Evolutionary conservation across 1,140 invertebrate species (phyloP).

Genomic region (Pissodes strobi): DNA sequence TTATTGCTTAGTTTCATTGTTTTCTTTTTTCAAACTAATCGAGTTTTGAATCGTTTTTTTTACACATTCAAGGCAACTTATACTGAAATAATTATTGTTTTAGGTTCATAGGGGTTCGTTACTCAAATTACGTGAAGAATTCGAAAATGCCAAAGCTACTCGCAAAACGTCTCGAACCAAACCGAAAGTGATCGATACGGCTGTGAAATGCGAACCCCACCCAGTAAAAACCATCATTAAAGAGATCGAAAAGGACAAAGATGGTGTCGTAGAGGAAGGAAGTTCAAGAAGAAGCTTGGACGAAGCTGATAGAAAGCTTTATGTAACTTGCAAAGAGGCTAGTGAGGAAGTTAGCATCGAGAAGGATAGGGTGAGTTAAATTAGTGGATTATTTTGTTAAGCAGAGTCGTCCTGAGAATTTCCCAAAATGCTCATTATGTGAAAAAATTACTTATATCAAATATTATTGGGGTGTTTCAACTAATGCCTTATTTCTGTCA

Average conservation of each 20-base stretch:
- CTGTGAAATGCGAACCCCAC: slow-evolving; percentile 42
- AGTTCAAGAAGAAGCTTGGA: slow-evolving; percentile 17
- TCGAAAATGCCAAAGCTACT: slow-evolving; percentile 39
- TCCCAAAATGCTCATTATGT: no score
- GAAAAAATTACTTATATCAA: no score
- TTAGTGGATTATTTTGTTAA: no score
- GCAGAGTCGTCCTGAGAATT: no score
- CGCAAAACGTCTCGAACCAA: slow-evolving; percentile 16
- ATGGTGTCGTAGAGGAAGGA: not conserved
- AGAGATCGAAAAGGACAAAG: slow-evolving; percentile 53
- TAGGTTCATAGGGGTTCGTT: slow-evolving; percentile 54
- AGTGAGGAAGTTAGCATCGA: slow-evolving; percentile 9
- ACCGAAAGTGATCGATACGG: slow-evolving; percentile 49
- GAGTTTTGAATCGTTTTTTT: no score
- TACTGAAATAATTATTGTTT: slow-evolving; percentile 18
- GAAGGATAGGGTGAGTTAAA: slow-evolving; percentile 25
- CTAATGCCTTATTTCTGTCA: not conserved
- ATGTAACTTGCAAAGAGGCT: no score
- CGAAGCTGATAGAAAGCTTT: slow-evolving; percentile 22
- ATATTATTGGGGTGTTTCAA: no score
- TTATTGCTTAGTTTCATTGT: no score
- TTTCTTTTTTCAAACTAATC: no score
- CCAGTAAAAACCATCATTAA: slow-evolving; percentile 54
- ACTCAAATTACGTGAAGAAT: slow-evolving; percentile 46
- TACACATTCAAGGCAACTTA: no score